Percentiles rank a stretch among this genome's conserved stretches.
These are phyloP conservation scores for Dicerorhinus sumatrensis DNA, from an alignment of 2,113 vertebrate genomes.

Conservation along the genomic window DNA sequence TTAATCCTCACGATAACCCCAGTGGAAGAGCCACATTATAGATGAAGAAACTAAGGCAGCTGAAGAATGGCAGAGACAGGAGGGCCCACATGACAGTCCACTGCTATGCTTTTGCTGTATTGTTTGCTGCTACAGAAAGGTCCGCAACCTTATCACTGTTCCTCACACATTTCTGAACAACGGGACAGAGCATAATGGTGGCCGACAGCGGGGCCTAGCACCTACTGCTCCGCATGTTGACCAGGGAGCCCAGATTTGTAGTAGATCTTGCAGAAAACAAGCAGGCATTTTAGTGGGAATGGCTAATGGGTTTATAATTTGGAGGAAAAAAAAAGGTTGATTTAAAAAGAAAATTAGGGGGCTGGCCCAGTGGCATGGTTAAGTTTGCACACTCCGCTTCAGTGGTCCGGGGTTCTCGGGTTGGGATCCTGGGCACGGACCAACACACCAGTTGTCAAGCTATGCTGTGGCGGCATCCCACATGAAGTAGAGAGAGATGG, in stretches of 20 bases:
- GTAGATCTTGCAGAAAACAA: neutral
- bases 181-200: accelerated
- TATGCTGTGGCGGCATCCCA: too few relatives aligned
- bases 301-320: neutral
- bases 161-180: neutral
- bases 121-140: neutral
- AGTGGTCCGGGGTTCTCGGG: too few relatives aligned
- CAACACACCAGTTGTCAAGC: too few relatives aligned
- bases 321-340: neutral
- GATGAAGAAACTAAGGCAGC: neutral
- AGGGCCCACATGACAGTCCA: too few relatives aligned
- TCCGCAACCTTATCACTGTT: too few relatives aligned
- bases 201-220: neutral
- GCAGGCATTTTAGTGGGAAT: neutral
- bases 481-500: too few relatives aligned
- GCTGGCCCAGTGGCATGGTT: too few relatives aligned
- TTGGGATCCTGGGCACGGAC: too few relatives aligned
- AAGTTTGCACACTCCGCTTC: too few relatives aligned
- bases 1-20: neutral
- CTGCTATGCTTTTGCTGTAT: neutral
- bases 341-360: neutral
- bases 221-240: neutral
- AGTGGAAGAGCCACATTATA: neutral
- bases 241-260: neutral
- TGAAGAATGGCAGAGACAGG: neutral